Base-by-base conservation (phyloP, 2,797 vertebrate species). In the Prunella strophiata region DNA sequence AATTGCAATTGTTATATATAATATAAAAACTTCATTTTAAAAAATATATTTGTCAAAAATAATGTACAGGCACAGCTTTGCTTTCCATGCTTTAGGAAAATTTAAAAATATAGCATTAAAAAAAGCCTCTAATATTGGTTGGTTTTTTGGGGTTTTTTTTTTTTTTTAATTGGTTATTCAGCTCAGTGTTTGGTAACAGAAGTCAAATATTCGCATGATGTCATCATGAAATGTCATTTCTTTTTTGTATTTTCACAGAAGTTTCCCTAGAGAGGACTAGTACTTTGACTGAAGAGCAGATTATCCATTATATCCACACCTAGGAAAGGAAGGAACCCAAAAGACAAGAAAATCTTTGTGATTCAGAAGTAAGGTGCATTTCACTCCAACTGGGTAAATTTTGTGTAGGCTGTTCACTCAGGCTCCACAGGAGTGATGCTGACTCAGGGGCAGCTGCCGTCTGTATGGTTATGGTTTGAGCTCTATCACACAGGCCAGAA, bases 381-480 rank as follows among this genome's bases (percentile, higher is more conserved):
- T 87, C 59, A 58, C 40, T 73, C 5, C 14, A 32, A 13, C 11
- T 58, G 20, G 25, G 57, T 79, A 42, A 18, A 22, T 87, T 66
- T 68, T 51, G 5, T 6, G 5, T 45, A 13, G 19, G 22, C 63
- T 81, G 26, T 62, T 62, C 54, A 32, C 7, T 9, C 16, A 36
- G 43, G 13, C 36, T 82, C 61, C 25, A 1, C 1, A 7, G 30
- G 15, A 55, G 13, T 38, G 47, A 16, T 1, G 3, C 25, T 82
- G 71, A 58, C 30, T 55, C 20, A 86, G 18, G 16, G 12, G 5
- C n/a, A 91, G 34, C 25, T 91, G 70, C 40, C 9, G 7, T 29
- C 55, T 1, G 0, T 47, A 3, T 23, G 21, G 16, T 38, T 43
- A 3, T 5, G 13, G 16, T 54, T 62, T 43, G 57, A 59, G 16